phyloP scores from a whole-genome alignment of 2,888 invertebrate species.

The Drosophila nr. perissopoda region DNA sequence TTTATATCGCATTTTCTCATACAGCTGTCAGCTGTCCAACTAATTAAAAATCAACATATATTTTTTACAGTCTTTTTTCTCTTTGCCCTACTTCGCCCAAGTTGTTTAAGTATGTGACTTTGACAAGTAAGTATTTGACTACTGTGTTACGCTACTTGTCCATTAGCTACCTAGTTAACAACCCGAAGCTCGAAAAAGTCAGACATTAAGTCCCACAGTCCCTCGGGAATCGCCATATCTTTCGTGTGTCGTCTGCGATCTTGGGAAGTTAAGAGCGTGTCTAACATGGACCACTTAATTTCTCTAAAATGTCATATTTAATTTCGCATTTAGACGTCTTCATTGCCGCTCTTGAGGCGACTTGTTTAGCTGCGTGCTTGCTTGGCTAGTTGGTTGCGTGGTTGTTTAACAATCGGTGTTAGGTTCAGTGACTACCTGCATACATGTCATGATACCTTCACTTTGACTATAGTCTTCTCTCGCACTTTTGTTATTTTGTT shows the following conservation, averaged over 20 bases:
- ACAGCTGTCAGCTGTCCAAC: neutral
- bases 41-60: neutral
- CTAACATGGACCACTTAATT: slow-evolving; percentile 63
- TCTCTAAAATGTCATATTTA: slow-evolving; percentile 74
- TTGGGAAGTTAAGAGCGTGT: slow-evolving; percentile 60
- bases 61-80: neutral
- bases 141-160: slow-evolving; percentile 40
- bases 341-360: slow-evolving; percentile 60
- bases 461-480: slow-evolving; percentile 6
- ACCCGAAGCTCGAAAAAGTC: slow-evolving; percentile 21
- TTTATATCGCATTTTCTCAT: neutral
- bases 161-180: slow-evolving; percentile 44
- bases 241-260: slow-evolving; percentile 35
- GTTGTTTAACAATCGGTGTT: slow-evolving; percentile 35
- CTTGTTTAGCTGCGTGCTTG: slow-evolving; percentile 22
- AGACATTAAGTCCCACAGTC: slow-evolving; percentile 1
- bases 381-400: slow-evolving; percentile 20
- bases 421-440: slow-evolving; percentile 55
- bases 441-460: slow-evolving; percentile 33
- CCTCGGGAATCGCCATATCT: slow-evolving; percentile 23
- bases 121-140: slow-evolving; percentile 27
- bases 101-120: slow-evolving; percentile 42
- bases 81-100: slow-evolving; percentile 5
- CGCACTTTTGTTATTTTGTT: neutral
- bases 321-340: slow-evolving; percentile 78